A percentile compares a stretch with the other conserved stretches of the same genome.
Evolutionary conservation across 92 coral and sea anemone species (phyloP).

Genomic region (Palythoa heliodiscus): DNA sequence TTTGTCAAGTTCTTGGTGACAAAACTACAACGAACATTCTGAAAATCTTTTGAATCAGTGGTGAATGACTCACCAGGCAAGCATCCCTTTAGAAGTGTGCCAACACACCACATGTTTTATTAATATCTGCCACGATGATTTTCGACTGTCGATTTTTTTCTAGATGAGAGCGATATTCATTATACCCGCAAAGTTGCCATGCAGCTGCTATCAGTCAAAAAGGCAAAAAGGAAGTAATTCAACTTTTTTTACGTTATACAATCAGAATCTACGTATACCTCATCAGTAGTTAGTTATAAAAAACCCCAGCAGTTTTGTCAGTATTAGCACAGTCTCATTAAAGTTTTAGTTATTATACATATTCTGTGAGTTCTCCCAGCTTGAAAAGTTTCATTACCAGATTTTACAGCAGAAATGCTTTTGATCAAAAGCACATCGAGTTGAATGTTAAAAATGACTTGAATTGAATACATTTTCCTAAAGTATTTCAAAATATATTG

Average conservation of each 20-base stretch:
- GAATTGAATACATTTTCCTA: background rate
- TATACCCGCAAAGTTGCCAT: background rate
- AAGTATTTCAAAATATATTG: background rate
- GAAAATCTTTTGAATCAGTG: background rate
- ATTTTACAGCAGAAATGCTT: background rate
- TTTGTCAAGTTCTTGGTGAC: no score
- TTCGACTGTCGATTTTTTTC: background rate
- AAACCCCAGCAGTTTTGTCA: slow-evolving; percentile 16
- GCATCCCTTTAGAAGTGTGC: background rate
- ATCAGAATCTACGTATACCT: background rate
- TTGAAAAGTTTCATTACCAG: background rate
- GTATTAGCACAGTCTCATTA: background rate
- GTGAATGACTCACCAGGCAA: background rate
- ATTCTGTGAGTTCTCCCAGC: slow-evolving; percentile 1
- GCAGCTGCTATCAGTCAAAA: slow-evolving; percentile 14
- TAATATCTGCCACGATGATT: background rate
- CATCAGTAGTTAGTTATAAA: background rate
- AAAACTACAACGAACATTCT: background rate
- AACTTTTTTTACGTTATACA: background rate
- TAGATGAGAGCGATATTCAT: background rate
- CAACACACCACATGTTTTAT: background rate
- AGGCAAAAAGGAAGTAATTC: slow-evolving; percentile 6
- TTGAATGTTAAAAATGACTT: background rate
- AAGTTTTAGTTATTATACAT: background rate
- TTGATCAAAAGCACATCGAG: slow-evolving; percentile 7